Conservation (phyloP, 2,888 invertebrate genomes). For the Meganola albula region DNA sequence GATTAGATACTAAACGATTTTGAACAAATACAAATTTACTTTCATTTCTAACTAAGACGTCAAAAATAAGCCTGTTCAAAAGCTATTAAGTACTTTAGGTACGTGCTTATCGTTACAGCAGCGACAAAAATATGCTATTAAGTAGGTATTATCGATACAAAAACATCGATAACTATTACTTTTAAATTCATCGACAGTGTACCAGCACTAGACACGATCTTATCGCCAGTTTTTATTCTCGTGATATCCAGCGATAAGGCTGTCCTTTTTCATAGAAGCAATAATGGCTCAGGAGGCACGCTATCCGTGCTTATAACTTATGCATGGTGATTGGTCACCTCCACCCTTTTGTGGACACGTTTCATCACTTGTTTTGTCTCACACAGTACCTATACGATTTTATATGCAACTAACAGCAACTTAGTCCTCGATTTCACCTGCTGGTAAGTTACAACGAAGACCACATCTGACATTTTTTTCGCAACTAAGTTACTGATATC, state of each 20-base stretch:
- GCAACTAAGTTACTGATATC: too few species aligned
- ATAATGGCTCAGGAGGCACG: constrained; percentile 71
- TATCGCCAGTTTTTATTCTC: constrained; percentile 74
- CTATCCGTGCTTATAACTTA: constrained; percentile 67
- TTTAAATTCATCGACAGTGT: neutral
- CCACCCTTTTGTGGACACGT: constrained; percentile 60
- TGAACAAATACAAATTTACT: too few species aligned
- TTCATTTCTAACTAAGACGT: too few species aligned
- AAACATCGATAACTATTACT: neutral
- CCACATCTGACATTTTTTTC: too few species aligned
- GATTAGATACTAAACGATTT: too few species aligned
- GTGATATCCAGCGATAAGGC: constrained; percentile 74
- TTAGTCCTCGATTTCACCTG: too few species aligned
- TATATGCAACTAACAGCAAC: too few species aligned
- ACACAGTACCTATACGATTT: constrained; percentile 26
- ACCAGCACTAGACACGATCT: constrained; percentile 49
- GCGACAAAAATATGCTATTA: constrained; percentile 2
- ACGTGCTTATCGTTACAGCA: too few species aligned
- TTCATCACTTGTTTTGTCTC: constrained; percentile 28
- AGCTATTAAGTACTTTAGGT: too few species aligned
- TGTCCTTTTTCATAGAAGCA: constrained; percentile 76
- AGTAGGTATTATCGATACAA: too few species aligned
- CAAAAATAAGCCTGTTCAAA: too few species aligned
- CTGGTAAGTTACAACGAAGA: too few species aligned
- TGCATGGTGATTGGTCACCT: constrained; percentile 70